Evolutionary conservation across 1,140 invertebrate genomes (phyloP).

Genomic region (Brachionus angularis): DNA sequence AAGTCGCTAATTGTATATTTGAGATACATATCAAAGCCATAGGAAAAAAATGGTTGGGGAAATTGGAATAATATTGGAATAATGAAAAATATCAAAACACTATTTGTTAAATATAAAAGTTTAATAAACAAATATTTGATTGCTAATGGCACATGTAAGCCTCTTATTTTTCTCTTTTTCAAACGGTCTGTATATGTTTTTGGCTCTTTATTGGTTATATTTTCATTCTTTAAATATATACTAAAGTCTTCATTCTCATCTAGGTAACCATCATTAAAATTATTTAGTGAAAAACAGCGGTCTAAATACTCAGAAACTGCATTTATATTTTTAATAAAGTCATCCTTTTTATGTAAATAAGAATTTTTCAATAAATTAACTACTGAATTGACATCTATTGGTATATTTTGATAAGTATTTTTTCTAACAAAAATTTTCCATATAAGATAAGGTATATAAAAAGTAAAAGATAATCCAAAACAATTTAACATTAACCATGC

Average conservation of each 20-base stretch:
- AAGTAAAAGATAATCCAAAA: constrained; percentile 60
- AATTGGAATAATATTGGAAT: constrained; percentile 60
- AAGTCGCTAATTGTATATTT: constrained; percentile 51
- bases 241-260: constrained; percentile 19
- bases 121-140: constrained; percentile 34
- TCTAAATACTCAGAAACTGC: constrained; percentile 2
- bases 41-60: constrained; percentile 58
- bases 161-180: constrained; percentile 23
- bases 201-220: constrained; percentile 1
- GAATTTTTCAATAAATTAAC: not conserved
- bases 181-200: not conserved
- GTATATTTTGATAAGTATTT: constrained; percentile 14
- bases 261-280: constrained; percentile 21
- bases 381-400: constrained; percentile 1
- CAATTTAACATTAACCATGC: constrained; percentile 63
- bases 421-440: constrained; percentile 52
- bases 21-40: constrained; percentile 56
- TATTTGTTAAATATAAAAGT: not conserved
- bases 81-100: constrained; percentile 53
- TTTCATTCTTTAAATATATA: constrained; percentile 13
- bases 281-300: constrained; percentile 38
- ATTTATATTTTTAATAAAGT: constrained; percentile 13
- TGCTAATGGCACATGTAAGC: constrained; percentile 6
- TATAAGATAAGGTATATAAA: constrained; percentile 62
- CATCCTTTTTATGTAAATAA: constrained; percentile 10